Evolutionary conservation across 2,888 invertebrate species (phyloP).

Genomic region (Eupsilia transversa): DNA sequence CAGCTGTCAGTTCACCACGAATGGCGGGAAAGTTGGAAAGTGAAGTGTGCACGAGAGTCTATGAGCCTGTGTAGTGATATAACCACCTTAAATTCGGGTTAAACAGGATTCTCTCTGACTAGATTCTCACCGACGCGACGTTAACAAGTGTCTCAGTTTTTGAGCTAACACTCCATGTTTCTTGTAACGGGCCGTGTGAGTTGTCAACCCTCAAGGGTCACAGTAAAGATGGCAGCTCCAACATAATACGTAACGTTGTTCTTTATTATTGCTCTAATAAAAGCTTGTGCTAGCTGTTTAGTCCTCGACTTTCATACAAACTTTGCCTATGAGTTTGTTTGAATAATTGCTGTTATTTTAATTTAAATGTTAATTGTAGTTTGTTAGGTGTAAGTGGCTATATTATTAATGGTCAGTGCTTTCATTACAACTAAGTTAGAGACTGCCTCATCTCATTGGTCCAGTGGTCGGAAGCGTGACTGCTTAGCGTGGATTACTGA

Average conservation of each 20-base stretch:
- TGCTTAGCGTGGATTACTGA: neutral
- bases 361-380: constrained; percentile 33
- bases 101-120: no score
- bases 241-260: constrained; percentile 57
- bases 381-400: neutral
- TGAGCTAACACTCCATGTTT: no score
- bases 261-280: constrained; percentile 58
- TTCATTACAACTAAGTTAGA: neutral
- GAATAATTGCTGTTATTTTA: constrained; percentile 46
- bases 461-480: neutral
- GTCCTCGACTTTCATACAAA: constrained; percentile 36
- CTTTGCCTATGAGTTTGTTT: constrained; percentile 25
- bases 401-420: neutral
- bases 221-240: constrained; percentile 46
- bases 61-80: no score
- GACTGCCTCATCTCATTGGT: neutral
- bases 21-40: no score
- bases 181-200: constrained; percentile 35
- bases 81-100: no score
- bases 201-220: constrained; percentile 27
- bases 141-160: no score
- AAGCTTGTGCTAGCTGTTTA: constrained; percentile 46
- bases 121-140: no score
- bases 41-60: no score
- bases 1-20: no score